These are phyloP conservation scores for Druon quercuslanigerum DNA, from an alignment of 1,140 invertebrate species.

Conservation along the genomic window DNA sequence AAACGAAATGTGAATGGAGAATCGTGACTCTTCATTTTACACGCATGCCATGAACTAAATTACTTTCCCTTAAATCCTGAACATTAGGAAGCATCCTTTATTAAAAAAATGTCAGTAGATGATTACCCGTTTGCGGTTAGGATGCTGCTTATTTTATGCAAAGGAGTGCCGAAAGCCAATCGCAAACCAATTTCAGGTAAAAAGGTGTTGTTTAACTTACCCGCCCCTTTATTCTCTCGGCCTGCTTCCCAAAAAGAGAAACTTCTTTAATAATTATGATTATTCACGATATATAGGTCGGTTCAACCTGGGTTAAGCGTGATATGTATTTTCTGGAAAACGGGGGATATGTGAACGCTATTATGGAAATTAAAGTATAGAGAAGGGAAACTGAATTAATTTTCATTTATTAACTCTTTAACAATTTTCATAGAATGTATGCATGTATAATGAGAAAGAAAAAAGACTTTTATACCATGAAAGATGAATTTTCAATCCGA, in stretches of 20 bases:
- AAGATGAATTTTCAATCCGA: too few species aligned
- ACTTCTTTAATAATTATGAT: conserved; percentile 22
- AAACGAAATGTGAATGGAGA: conserved; percentile 3
- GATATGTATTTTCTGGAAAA: neutral
- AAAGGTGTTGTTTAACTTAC: conserved; percentile 31
- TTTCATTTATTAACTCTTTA: neutral
- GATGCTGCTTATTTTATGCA: conserved; percentile 26
- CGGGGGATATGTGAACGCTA: neutral
- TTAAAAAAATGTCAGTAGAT: conserved; percentile 21
- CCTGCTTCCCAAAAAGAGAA: conserved; percentile 4
- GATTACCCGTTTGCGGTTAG: conserved; percentile 15
- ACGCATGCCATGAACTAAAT: conserved; percentile 15
- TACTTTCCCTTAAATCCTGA: conserved; percentile 24
- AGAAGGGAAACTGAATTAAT: conserved; percentile 3
- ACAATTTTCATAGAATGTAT: too few species aligned
- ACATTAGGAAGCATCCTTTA: neutral
- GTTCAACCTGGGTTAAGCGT: conserved; percentile 20
- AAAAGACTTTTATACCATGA: too few species aligned
- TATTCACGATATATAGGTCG: conserved; percentile 14
- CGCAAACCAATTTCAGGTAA: conserved; percentile 16
- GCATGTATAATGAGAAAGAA: too few species aligned
- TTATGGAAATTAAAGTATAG: neutral
- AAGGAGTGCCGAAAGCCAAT: conserved; percentile 4
- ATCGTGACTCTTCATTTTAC: conserved; percentile 16
- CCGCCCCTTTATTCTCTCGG: conserved; percentile 20